phyloP scores from a whole-genome alignment of 2,888 invertebrate species.

The Lycia hirtaria region DNA sequence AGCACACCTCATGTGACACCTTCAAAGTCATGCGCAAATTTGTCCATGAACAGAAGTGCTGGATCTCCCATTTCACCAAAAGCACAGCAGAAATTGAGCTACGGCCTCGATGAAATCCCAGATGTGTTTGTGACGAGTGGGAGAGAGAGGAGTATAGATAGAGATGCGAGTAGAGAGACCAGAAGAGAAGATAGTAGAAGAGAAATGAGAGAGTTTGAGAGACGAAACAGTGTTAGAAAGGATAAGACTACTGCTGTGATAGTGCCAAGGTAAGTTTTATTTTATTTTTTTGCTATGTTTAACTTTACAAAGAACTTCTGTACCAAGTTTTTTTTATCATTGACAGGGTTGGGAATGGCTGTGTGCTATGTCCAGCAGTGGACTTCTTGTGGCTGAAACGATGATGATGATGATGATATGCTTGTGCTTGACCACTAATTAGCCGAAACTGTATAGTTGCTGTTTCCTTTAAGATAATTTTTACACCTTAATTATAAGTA shows the following conservation, averaged over 20 bases:
- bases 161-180: conserved; percentile 67
- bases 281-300: too few species aligned
- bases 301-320: too few species aligned
- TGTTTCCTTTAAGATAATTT: too few species aligned
- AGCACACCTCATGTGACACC: conserved; percentile 78
- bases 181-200: conserved; percentile 41
- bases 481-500: too few species aligned
- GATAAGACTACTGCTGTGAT: conserved; percentile 81
- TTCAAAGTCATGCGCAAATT: conserved; percentile 81
- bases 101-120: conserved; percentile 68
- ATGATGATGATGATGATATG: too few species aligned
- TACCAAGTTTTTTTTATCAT: too few species aligned
- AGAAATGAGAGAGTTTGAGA: conserved; percentile 61
- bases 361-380: too few species aligned
- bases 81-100: conserved; percentile 86
- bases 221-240: conserved; percentile 54
- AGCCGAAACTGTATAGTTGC: too few species aligned
- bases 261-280: conserved; percentile 71
- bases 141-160: conserved; percentile 68
- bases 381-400: too few species aligned
- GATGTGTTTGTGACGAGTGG: conserved; percentile 78
- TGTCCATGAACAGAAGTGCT: conserved; percentile 55
- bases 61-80: conserved; percentile 77
- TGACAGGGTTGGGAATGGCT: too few species aligned
- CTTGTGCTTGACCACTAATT: too few species aligned